Conservation (phyloP, 2,113 vertebrate genomes). For the Brienomyrus brachyistius region DNA sequence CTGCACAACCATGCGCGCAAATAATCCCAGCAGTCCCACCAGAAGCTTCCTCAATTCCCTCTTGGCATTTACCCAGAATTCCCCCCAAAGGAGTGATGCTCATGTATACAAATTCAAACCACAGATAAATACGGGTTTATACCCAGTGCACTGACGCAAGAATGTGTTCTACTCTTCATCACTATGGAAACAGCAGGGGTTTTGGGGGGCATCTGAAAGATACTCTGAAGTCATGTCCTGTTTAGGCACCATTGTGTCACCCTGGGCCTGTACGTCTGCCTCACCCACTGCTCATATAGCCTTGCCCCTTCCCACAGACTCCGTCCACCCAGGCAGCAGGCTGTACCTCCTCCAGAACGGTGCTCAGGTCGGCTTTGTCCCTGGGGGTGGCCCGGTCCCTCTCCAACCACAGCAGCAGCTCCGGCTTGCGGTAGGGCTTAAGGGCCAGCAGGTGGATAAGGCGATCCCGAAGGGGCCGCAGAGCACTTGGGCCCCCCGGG, state of each 20-base stretch:
- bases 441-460: slow-evolving; percentile 62
- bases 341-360: slow-evolving; percentile 63
- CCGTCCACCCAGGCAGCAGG: not conserved
- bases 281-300: not conserved
- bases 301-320: not conserved
- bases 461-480: slow-evolving; percentile 57
- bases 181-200: not conserved
- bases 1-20: not conserved
- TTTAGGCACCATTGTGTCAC: not conserved
- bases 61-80: not conserved
- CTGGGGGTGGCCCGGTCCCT: slow-evolving; percentile 51
- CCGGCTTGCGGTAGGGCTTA: slow-evolving; percentile 60
- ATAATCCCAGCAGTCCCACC: not conserved
- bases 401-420: slow-evolving; percentile 61
- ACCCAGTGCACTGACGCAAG: not conserved
- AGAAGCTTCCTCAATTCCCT: not conserved
- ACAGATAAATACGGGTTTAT: not conserved
- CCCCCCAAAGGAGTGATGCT: not conserved
- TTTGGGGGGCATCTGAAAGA: not conserved
- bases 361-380: slow-evolving; percentile 54
- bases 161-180: not conserved
- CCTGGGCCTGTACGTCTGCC: not conserved
- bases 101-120: not conserved
- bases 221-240: not conserved
- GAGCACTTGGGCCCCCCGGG: slow-evolving; percentile 42